Percentiles rank a stretch among this genome's conserved stretches.
phyloP scores from a whole-genome alignment of 2,797 vertebrate genomes.

The Hydrolagus colliei region DNA sequence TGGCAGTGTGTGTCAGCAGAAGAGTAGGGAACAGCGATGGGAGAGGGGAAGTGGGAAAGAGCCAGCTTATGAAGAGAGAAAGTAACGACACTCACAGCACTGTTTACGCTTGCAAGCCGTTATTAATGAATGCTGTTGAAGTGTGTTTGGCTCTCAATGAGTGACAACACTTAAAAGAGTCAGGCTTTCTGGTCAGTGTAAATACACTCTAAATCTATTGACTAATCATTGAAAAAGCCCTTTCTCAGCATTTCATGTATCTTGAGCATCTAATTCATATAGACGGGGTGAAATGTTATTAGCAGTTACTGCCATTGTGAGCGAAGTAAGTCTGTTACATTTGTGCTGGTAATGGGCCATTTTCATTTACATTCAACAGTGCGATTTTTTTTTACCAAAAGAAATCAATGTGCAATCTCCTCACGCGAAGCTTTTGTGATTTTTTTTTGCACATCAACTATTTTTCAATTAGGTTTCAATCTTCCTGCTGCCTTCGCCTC shows the following conservation, averaged over 20 bases:
- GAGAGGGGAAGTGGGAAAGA: no score
- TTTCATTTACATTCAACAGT: conserved; percentile 6
- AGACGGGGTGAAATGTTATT: conserved; percentile 2
- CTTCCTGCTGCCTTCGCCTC: background rate
- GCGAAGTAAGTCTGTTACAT: background rate
- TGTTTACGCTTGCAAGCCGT: background rate
- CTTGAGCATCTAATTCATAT: background rate
- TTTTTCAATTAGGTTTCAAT: conserved; percentile 29
- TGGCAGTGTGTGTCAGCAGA: no score
- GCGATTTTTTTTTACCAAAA: background rate
- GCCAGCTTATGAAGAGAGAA: no score
- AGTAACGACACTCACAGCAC: no score
- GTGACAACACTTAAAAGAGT: background rate
- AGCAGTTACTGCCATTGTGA: background rate
- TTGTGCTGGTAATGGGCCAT: background rate
- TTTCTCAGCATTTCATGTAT: conserved; percentile 1
- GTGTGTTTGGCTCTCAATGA: background rate
- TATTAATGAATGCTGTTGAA: background rate
- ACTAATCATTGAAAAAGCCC: background rate
- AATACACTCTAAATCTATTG: conserved; percentile 3
- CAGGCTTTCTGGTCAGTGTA: background rate
- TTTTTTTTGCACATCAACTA: conserved; percentile 2
- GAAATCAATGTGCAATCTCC: conserved; percentile 16
- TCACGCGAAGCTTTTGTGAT: conserved; percentile 5
- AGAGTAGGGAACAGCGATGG: no score